These are phyloP conservation scores for Malacosoma neustria DNA, from an alignment of 2,888 invertebrate genomes.

Conservation along the genomic window DNA sequence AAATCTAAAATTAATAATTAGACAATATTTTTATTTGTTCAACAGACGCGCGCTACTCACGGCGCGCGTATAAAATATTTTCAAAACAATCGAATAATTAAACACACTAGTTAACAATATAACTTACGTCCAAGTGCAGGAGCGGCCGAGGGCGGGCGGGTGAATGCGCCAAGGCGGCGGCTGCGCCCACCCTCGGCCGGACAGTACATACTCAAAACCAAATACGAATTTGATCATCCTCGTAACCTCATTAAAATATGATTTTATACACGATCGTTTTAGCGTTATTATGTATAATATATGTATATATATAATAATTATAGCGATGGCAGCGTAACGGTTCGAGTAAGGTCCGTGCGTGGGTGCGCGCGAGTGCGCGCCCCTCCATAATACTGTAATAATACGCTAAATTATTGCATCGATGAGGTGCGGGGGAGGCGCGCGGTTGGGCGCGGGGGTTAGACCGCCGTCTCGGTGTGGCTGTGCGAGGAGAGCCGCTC, in stretches of 20 bases:
- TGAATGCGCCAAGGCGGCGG: constrained; percentile 20
- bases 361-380: constrained; percentile 23
- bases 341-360: constrained; percentile 26
- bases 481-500: constrained; percentile 94
- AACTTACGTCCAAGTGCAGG: constrained; percentile 53
- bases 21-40: constrained; percentile 74
- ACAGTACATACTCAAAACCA: constrained; percentile 40
- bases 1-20: constrained; percentile 74
- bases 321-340: constrained; percentile 50
- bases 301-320: constrained; percentile 19
- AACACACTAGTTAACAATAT: constrained; percentile 75
- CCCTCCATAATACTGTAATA: constrained; percentile 31
- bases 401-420: constrained; percentile 12
- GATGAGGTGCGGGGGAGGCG: constrained; percentile 14
- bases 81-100: constrained; percentile 75
- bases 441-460: constrained; percentile 34
- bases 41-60: constrained; percentile 68
- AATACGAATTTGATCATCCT: constrained; percentile 42
- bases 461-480: constrained; percentile 96
- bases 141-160: constrained; percentile 22
- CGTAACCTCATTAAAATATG: constrained; percentile 42
- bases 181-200: constrained; percentile 25
- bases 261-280: constrained; percentile 53
- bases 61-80: constrained; percentile 73
- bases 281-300: constrained; percentile 24